Percentiles rank a stretch among this genome's conserved stretches.
Conservation (phyloP, 2,888 invertebrate species). For the Listrodromus nycthemerus region DNA sequence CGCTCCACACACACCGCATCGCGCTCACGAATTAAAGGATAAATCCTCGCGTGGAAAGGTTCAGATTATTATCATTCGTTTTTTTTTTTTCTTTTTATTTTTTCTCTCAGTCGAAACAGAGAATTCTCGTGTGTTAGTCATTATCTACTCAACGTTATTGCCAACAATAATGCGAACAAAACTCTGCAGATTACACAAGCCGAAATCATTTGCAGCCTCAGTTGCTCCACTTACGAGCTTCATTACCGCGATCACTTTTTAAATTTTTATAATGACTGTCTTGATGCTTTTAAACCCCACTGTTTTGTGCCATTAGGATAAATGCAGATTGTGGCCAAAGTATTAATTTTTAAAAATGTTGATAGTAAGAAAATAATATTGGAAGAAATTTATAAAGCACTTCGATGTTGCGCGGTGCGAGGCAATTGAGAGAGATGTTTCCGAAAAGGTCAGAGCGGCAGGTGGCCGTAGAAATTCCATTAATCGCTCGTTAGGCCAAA, state of each 20-base stretch:
- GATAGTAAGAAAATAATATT: not conserved
- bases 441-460: conserved; percentile 29
- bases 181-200: not conserved
- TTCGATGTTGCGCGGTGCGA: not conserved
- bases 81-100: conserved; percentile 14
- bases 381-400: not conserved
- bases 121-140: conserved; percentile 12
- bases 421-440: not conserved
- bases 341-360: too few species aligned
- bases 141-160: conserved; percentile 36
- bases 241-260: too few species aligned
- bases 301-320: too few species aligned
- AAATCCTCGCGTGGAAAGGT: conserved; percentile 53
- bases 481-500: conserved; percentile 44
- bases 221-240: too few species aligned
- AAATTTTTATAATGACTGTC: too few species aligned
- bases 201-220: not conserved
- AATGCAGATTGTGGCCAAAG: too few species aligned
- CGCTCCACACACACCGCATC: conserved; percentile 42
- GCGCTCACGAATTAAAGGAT: conserved; percentile 47
- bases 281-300: too few species aligned
- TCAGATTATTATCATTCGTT: conserved; percentile 57
- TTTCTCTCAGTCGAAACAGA: not conserved
- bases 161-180: conserved; percentile 23
- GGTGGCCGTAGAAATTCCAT: conserved; percentile 46